phyloP scores from a whole-genome alignment of 1,140 invertebrate genomes.

The Delia radicum region DNA sequence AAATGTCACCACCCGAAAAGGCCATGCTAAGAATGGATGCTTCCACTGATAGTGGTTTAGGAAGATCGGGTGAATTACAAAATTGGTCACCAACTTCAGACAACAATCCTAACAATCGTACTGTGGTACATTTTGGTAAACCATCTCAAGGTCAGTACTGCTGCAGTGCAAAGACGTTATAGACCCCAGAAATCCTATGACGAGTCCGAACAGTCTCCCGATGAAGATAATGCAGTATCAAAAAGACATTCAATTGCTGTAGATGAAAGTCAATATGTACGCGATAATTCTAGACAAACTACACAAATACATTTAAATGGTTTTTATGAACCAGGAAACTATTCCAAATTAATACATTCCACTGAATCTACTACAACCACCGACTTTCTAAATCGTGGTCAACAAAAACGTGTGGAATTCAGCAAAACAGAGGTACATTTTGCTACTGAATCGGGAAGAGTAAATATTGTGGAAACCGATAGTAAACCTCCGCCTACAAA shows the following conservation, averaged over 20 bases:
- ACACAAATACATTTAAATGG: conserved; percentile 45
- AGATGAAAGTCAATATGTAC: conserved; percentile 60
- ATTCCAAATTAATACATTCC: conserved; percentile 27
- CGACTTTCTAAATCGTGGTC: conserved; percentile 29
- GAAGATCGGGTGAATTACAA: conserved; percentile 67
- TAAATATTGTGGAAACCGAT: conserved; percentile 84
- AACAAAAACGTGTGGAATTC: conserved; percentile 76
- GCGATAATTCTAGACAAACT: conserved; percentile 43
- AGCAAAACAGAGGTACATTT: conserved; percentile 85
- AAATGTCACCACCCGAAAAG: conserved; percentile 60
- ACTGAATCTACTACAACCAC: conserved; percentile 52
- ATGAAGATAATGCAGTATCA: conserved; percentile 44
- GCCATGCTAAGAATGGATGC: conserved; percentile 61
- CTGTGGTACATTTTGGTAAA: conserved; percentile 29
- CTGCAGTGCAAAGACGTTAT: not conserved
- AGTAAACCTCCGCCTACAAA: conserved; percentile 80
- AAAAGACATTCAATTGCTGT: conserved; percentile 64
- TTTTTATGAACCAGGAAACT: conserved; percentile 32
- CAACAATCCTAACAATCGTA: conserved; percentile 29
- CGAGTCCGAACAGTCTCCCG: conserved; percentile 10
- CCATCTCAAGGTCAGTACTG: not conserved
- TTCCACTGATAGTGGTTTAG: conserved; percentile 72
- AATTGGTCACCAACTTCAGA: conserved; percentile 52
- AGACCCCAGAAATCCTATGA: not conserved
- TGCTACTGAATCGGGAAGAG: conserved; percentile 76